phyloP scores from a whole-genome alignment of 2,888 invertebrate species.

The Phalangium opilio region DNA sequence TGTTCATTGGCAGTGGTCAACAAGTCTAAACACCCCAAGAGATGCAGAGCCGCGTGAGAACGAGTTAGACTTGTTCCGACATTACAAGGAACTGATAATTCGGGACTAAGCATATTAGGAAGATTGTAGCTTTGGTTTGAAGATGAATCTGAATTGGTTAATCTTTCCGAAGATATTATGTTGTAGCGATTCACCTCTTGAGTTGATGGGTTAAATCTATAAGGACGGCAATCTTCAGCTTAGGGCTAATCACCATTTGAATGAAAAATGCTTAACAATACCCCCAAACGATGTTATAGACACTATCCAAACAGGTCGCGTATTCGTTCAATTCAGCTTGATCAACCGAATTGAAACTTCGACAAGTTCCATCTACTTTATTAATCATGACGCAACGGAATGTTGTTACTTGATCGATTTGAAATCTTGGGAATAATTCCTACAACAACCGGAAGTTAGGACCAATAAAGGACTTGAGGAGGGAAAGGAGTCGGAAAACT shows the following conservation, averaged over 20 bases:
- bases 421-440: conserved; percentile 46
- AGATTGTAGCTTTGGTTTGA: conserved; percentile 10
- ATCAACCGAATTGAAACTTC: conserved; percentile 61
- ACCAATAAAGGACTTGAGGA: conserved; percentile 2
- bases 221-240: too few species aligned
- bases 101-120: conserved; percentile 57
- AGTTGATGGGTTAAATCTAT: conserved; percentile 43
- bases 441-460: conserved; percentile 2
- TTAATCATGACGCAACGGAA: conserved; percentile 80
- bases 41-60: conserved; percentile 75
- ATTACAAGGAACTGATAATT: conserved; percentile 57
- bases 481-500: conserved; percentile 24
- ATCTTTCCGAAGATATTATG: conserved; percentile 56
- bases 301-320: conserved; percentile 69
- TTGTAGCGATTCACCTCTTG: conserved; percentile 61
- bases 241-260: too few species aligned
- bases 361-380: conserved; percentile 72
- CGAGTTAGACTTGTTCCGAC: conserved; percentile 40
- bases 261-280: conserved; percentile 38
- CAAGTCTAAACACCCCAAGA: conserved; percentile 76
- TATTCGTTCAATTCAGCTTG: conserved; percentile 70
- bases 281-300: conserved; percentile 87
- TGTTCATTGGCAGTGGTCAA: conserved; percentile 56
- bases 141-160: conserved; percentile 24
- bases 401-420: conserved; percentile 50